Percentiles rank a stretch among this genome's conserved stretches.
These are phyloP conservation scores for Ptilorrhoa leucosticta DNA, from an alignment of 2,113 vertebrate species.

Conservation along the genomic window DNA sequence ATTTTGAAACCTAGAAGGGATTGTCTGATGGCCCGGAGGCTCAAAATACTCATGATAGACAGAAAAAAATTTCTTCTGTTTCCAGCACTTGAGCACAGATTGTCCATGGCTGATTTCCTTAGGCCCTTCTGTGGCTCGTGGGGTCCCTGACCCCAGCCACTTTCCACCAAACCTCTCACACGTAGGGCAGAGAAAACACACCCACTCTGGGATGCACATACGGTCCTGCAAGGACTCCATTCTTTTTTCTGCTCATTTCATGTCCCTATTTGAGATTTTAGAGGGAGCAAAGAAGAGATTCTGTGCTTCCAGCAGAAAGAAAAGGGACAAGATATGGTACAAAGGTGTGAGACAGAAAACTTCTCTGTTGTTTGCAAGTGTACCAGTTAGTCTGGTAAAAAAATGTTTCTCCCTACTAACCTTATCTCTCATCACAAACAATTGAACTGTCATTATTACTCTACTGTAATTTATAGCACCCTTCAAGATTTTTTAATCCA, in stretches of 20 bases:
- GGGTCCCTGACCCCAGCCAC: not conserved
- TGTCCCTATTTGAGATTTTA: not conserved
- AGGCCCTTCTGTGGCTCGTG: fast-evolving
- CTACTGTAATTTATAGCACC: not conserved
- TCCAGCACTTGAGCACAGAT: fast-evolving
- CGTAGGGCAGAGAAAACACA: fast-evolving
- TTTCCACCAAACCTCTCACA: not conserved
- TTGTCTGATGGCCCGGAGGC: not conserved
- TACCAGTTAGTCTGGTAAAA: not conserved
- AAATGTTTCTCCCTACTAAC: not conserved
- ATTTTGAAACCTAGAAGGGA: not conserved
- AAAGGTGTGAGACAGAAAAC: not conserved
- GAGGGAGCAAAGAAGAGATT: not conserved
- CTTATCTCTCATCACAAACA: not conserved
- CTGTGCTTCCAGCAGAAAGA: not conserved
- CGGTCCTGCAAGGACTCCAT: not conserved
- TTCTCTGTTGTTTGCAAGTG: not conserved
- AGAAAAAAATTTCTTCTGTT: not conserved
- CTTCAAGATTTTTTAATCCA: not conserved
- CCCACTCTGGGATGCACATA: not conserved
- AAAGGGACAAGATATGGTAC: not conserved
- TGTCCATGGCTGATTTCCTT: not conserved
- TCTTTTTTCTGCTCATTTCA: not conserved
- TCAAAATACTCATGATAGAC: not conserved
- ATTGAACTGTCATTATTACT: not conserved